Base-by-base conservation (phyloP, 2,113 vertebrate genomes). In the Chamaetylas fuelleborni region DNA sequence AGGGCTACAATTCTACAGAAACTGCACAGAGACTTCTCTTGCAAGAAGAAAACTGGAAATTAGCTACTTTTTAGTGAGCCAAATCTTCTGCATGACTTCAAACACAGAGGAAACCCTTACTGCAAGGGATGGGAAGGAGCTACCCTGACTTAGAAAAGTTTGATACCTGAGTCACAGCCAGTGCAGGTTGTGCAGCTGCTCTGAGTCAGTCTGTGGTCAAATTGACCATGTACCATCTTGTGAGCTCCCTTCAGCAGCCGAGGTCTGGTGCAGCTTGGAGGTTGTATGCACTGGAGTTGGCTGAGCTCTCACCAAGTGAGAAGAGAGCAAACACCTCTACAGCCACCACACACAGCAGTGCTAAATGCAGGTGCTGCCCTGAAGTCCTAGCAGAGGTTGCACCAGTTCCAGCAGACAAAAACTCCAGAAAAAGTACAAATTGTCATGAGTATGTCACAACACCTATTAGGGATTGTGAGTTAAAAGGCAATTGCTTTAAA, bases 261-360 rank as follows among this genome's bases (percentile, higher is more conserved):
- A 61, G 24, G 23, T 9, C 38, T 74, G 29, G 7, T 60, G 36
- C 36, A 23, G 9, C 15, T 70, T 38, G 17, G 36, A 74, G 19
- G 4, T 2, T 58, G 19, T 0, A 2, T 8, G 8, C 5, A 0
- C 29, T 43, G 24, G 23, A 60, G 16, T 1, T 45, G 43, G 48
- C 9, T 23, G 48, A 11, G 18, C 65, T 83, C 40, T 22, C 31
- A 57, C 2, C 4, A 45, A 26, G 12, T 9, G 29, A 69, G 29
- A 71, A n/a, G 4, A 69, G 11, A 77, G 22, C 19, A 61, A 47
- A 5, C 13, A 48, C 6, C 18, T 56, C 23, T 54, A 4, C 28
- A 38, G 15, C 22, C 34, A 13, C 19, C 26, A 25, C 8, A 25
- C 11, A 19, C 8, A 50, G 1, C 22, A 48, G 58, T 1, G 12